Evolutionary conservation across 2,888 invertebrate species (phyloP).

Genomic region (Podotricha telesiphe): DNA sequence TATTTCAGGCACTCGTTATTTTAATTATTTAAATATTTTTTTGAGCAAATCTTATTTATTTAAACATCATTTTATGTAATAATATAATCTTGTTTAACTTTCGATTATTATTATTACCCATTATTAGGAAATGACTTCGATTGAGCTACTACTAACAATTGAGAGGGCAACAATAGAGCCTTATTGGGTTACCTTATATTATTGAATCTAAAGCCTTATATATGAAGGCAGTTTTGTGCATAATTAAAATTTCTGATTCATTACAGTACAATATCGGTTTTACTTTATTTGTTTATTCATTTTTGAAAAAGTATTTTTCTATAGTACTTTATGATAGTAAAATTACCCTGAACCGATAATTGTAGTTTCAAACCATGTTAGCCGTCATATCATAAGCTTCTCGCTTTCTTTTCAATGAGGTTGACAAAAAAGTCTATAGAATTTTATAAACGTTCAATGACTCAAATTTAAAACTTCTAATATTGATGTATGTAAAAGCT

Average conservation of each 20-base stretch:
- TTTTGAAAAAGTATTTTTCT: too few relatives aligned
- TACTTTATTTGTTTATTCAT: neutral
- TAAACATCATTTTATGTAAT: neutral
- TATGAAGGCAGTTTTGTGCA: neutral
- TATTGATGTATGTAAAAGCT: neutral
- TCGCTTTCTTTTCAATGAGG: too few relatives aligned
- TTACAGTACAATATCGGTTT: neutral
- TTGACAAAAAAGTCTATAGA: too few relatives aligned
- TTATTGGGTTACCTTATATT: neutral
- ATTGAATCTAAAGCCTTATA: neutral
- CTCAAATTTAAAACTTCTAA: neutral
- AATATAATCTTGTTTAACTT: neutral
- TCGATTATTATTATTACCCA: neutral
- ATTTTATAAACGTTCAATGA: neutral
- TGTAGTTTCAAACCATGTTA: too few relatives aligned
- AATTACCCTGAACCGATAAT: too few relatives aligned
- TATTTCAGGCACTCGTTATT: neutral
- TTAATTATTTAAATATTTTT: too few relatives aligned
- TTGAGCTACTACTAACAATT: neutral
- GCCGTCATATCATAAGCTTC: too few relatives aligned
- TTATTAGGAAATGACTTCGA: neutral
- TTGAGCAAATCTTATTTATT: too few relatives aligned
- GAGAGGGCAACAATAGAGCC: neutral
- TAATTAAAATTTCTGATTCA: neutral
- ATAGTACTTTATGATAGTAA: too few relatives aligned